Evolutionary conservation across 2,888 invertebrate genomes (phyloP).

Genomic region (Malachius bipustulatus): DNA sequence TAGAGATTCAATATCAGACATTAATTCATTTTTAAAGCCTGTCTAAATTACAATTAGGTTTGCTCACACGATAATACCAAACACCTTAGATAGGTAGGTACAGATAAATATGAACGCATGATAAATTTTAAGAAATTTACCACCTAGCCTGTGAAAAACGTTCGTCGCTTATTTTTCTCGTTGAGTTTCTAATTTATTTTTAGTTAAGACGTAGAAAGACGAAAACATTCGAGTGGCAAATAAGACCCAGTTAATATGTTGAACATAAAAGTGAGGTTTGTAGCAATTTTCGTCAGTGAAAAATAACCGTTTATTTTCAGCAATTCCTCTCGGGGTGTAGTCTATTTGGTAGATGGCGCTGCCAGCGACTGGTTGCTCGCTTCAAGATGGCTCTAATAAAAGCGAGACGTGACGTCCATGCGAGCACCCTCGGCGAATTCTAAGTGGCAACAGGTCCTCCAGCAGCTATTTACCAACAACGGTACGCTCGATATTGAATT

Average conservation of each 20-base stretch:
- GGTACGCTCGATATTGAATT: conserved; percentile 29
- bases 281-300: conserved; percentile 10
- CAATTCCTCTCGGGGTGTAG: conserved; percentile 28
- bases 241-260: neutral
- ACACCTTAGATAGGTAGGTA: too few relatives aligned
- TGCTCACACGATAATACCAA: too few relatives aligned
- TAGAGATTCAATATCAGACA: too few relatives aligned
- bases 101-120: too few relatives aligned
- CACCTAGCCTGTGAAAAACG: too few relatives aligned
- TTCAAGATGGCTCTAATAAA: conserved; percentile 35
- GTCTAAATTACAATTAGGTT: too few relatives aligned
- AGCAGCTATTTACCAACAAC: conserved; percentile 28
- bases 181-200: too few relatives aligned
- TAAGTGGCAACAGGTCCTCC: conserved; percentile 34
- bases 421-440: conserved; percentile 31
- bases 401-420: conserved; percentile 33
- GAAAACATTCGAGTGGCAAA: too few relatives aligned
- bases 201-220: too few relatives aligned
- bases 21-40: too few relatives aligned
- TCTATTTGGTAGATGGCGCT: conserved; percentile 28
- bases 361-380: conserved; percentile 31
- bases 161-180: too few relatives aligned
- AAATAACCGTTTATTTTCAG: conserved; percentile 26
- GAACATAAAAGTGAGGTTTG: conserved; percentile 3
- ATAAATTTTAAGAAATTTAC: too few relatives aligned